These are phyloP conservation scores for Drosophila lacteicornis DNA, from an alignment of 1,140 invertebrate genomes.

Conservation along the genomic window DNA sequence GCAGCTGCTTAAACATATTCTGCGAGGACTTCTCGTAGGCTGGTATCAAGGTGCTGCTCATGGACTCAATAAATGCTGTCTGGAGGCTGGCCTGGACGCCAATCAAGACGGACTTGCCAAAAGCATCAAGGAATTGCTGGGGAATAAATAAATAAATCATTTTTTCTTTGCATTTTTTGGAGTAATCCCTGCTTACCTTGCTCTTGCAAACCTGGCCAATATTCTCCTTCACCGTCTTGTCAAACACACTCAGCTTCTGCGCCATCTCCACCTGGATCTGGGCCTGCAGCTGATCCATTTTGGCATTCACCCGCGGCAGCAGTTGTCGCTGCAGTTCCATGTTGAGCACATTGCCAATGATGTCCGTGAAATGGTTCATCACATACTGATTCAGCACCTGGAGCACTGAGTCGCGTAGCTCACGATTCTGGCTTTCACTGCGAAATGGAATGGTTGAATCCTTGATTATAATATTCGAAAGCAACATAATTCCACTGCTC, in stretches of 20 bases:
- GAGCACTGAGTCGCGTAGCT: constrained; percentile 85
- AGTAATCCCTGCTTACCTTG: constrained; percentile 85
- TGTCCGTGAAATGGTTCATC: constrained; percentile 85
- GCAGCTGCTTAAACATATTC: constrained; percentile 94
- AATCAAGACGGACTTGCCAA: constrained; percentile 88
- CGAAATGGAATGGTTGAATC: neutral
- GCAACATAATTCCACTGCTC: too few species aligned
- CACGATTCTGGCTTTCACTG: constrained; percentile 83
- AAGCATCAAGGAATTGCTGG: constrained; percentile 90
- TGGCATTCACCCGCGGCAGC: constrained; percentile 86
- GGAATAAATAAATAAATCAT: neutral
- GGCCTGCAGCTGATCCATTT: constrained; percentile 89
- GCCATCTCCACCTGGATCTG: constrained; percentile 89
- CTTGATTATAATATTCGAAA: neutral
- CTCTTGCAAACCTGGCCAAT: constrained; percentile 91
- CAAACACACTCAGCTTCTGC: constrained; percentile 89
- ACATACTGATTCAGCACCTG: constrained; percentile 83
- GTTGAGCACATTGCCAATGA: constrained; percentile 84
- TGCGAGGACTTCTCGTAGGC: constrained; percentile 93
- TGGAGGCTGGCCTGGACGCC: constrained; percentile 85
- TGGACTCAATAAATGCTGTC: constrained; percentile 88
- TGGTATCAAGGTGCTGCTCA: constrained; percentile 91
- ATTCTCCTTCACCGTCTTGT: constrained; percentile 91
- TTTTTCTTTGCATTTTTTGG: neutral
- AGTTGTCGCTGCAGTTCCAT: constrained; percentile 85